Conservation (phyloP, 2,888 invertebrate species). For the Argyra leucocephala region DNA sequence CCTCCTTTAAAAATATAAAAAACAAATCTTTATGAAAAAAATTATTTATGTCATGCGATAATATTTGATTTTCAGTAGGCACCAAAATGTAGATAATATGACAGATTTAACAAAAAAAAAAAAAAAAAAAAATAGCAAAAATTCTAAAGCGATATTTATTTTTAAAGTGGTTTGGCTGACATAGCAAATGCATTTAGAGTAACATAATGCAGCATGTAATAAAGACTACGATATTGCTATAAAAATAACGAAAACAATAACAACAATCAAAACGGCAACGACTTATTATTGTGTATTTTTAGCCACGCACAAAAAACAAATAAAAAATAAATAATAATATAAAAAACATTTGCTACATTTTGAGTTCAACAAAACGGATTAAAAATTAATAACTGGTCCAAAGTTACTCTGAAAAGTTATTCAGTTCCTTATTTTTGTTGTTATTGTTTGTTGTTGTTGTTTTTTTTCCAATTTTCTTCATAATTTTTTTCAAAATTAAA, state of each 20-base stretch:
- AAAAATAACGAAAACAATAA: no score
- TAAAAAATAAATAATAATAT: neutral
- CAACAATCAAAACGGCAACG: no score
- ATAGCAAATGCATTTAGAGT: neutral
- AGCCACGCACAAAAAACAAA: neutral
- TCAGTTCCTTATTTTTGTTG: no score
- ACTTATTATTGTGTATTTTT: no score
- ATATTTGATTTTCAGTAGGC: neutral
- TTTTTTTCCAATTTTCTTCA: no score
- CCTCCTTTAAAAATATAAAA: no score
- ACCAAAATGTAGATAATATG: neutral
- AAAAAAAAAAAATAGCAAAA: no score
- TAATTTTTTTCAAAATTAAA: no score
- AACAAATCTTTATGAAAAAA: neutral
- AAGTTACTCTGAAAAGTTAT: no score
- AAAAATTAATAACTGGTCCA: slow-evolving; percentile 2
- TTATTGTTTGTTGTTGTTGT: no score
- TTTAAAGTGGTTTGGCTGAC: neutral
- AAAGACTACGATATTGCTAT: no score
- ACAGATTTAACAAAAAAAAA: neutral
- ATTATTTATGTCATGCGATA: slow-evolving; percentile 6
- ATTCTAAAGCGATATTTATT: neutral
- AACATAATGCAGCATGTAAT: neutral
- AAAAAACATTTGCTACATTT: neutral
- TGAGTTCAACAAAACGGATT: neutral